phyloP scores from a whole-genome alignment of 2,797 vertebrate genomes.

The Acipenser transmontanus region DNA sequence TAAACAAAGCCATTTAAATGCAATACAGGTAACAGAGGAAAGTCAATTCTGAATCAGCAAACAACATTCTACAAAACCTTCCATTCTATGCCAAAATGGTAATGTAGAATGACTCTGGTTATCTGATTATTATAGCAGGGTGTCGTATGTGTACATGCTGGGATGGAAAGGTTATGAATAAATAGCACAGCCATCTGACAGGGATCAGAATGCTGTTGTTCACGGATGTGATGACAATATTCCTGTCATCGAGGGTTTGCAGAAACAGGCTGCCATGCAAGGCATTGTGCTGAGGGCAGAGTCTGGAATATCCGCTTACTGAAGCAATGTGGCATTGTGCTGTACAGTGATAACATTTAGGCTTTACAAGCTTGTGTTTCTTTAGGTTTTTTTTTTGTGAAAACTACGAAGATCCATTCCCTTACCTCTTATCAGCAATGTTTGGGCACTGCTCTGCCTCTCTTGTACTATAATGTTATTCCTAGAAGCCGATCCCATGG shows the following conservation, averaged over 20 bases:
- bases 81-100: not conserved
- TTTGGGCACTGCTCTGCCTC: too few species aligned
- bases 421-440: too few species aligned
- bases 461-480: too few species aligned
- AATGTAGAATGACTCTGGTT: too few species aligned
- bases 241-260: constrained; percentile 7
- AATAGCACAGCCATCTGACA: constrained; percentile 29
- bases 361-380: not conserved
- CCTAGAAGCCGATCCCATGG: too few species aligned
- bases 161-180: constrained; percentile 37
- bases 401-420: not conserved
- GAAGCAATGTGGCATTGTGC: not conserved
- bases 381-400: not conserved
- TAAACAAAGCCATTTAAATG: too few species aligned
- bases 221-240: constrained; percentile 10
- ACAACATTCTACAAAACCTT: constrained; percentile 22
- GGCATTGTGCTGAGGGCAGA: not conserved
- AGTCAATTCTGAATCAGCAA: not conserved
- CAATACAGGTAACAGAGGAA: not conserved
- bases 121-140: constrained; percentile 12
- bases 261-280: too few species aligned
- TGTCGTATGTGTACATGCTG: constrained; percentile 21
- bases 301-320: not conserved
- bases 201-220: not conserved
- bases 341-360: not conserved